Evolutionary conservation across 2,113 vertebrate genomes (phyloP).

Genomic region (Apistogramma diplotaenia): DNA sequence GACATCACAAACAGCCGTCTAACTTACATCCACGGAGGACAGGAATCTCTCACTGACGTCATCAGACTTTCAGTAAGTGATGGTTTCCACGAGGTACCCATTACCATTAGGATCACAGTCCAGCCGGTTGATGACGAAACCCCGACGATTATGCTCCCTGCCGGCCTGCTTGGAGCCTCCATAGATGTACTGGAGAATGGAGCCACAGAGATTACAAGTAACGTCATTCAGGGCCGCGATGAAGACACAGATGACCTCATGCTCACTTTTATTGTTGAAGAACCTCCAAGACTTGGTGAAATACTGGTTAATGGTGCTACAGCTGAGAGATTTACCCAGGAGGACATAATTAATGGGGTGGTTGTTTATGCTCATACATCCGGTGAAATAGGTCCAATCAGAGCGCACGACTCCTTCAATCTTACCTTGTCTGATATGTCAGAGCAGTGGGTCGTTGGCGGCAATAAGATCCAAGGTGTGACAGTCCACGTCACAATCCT

Average conservation of each 20-base stretch:
- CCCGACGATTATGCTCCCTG: constrained; percentile 78
- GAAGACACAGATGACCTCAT: constrained; percentile 88
- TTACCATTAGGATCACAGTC: constrained; percentile 83
- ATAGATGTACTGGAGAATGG: constrained; percentile 91
- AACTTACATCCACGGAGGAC: constrained; percentile 82
- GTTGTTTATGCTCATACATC: constrained; percentile 89
- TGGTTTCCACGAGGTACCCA: constrained; percentile 88
- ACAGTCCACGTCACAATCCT: constrained; percentile 89
- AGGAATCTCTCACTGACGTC: constrained; percentile 79
- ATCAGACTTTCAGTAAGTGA: constrained; percentile 90
- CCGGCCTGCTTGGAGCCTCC: constrained; percentile 85
- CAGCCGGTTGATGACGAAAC: constrained; percentile 83
- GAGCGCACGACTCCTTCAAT: constrained; percentile 86
- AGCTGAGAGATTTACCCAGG: constrained; percentile 87
- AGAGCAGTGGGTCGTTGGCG: constrained; percentile 88
- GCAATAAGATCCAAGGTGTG: constrained; percentile 83
- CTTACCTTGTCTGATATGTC: constrained; percentile 89
- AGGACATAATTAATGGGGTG: constrained; percentile 86
- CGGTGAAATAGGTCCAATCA: constrained; percentile 88
- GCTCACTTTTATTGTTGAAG: constrained; percentile 89
- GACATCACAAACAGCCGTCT: constrained; percentile 77
- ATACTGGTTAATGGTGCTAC: constrained; percentile 86
- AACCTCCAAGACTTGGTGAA: constrained; percentile 82
- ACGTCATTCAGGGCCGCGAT: constrained; percentile 85
- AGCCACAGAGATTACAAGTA: constrained; percentile 87